Evolutionary conservation across 2,888 invertebrate species (phyloP).

Genomic region (Cephus spinipes): DNA sequence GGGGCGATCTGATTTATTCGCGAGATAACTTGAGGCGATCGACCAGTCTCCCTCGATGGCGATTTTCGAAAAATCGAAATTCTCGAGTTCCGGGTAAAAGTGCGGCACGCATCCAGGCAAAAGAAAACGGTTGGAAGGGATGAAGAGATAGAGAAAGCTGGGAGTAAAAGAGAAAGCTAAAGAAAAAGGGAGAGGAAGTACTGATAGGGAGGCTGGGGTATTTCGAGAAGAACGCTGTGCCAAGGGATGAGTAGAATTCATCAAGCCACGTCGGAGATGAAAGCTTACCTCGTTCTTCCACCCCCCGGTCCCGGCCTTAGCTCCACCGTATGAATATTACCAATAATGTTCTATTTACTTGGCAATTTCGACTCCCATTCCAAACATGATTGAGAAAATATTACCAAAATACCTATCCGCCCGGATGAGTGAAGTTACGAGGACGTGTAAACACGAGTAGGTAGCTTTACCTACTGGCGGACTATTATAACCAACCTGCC

Average conservation of each 20-base stretch:
- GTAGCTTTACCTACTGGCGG: too few relatives aligned
- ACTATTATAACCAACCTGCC: too few relatives aligned
- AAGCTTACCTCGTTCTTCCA: conserved; percentile 33
- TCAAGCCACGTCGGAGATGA: conserved; percentile 38
- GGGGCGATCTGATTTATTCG: conserved; percentile 9
- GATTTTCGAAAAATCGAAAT: conserved; percentile 24
- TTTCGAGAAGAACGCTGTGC: background rate
- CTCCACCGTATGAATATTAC: conserved; percentile 34
- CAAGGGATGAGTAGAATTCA: conserved; percentile 39
- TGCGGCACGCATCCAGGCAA: background rate
- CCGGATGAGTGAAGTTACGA: conserved; percentile 35
- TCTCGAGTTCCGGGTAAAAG: conserved; percentile 14
- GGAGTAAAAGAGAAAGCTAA: conserved; percentile 5
- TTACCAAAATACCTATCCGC: conserved; percentile 31
- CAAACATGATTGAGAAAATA: conserved; percentile 23
- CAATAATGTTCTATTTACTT: conserved; percentile 40
- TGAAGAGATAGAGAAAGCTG: background rate
- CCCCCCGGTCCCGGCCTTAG: conserved; percentile 27
- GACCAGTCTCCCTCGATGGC: conserved; percentile 13
- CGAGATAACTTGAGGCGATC: conserved; percentile 18
- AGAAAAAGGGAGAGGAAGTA: background rate
- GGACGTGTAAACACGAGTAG: conserved; percentile 37
- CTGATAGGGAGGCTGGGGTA: background rate
- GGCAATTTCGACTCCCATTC: conserved; percentile 24
- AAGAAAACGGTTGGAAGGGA: background rate